Evolutionary conservation across 1,140 invertebrate species (phyloP).

Genomic region (Cherax quadricarinatus): DNA sequence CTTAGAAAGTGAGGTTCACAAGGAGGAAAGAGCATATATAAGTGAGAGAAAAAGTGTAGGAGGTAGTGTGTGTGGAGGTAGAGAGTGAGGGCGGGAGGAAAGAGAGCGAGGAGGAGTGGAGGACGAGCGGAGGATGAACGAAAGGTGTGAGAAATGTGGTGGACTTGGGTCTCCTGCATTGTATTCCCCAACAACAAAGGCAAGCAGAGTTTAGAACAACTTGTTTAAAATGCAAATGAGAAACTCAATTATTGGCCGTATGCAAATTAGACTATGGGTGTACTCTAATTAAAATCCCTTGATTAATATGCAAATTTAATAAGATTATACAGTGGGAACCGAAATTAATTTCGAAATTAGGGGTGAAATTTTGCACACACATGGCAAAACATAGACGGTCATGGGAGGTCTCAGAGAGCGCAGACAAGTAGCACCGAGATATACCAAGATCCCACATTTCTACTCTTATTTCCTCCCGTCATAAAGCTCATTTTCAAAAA

Average conservation of each 20-base stretch:
- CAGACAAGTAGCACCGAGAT: slow-evolving; percentile 33
- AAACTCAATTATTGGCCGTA: slow-evolving; percentile 74
- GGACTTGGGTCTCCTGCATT: slow-evolving; percentile 60
- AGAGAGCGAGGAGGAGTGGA: slow-evolving; percentile 20
- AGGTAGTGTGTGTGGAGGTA: too few species aligned
- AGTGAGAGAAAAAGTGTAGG: background rate
- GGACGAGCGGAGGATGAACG: slow-evolving; percentile 58
- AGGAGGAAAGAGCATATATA: background rate
- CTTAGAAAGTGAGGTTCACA: background rate
- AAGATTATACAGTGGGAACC: slow-evolving; percentile 74
- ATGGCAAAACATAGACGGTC: slow-evolving; percentile 65
- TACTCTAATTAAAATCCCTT: slow-evolving; percentile 74
- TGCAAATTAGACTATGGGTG: slow-evolving; percentile 74
- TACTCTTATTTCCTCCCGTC: background rate
- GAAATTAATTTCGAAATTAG: slow-evolving; percentile 74
- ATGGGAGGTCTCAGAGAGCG: slow-evolving; percentile 32
- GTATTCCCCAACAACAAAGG: slow-evolving; percentile 71
- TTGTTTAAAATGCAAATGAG: slow-evolving; percentile 74
- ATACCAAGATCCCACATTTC: slow-evolving; percentile 38
- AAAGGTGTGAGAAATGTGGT: slow-evolving; percentile 69
- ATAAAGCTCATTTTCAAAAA: slow-evolving; percentile 24
- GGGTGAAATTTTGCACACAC: slow-evolving; percentile 71
- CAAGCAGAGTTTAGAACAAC: slow-evolving; percentile 73
- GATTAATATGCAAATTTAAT: slow-evolving; percentile 74
- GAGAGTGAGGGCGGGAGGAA: background rate